Conservation (phyloP, 2,797 vertebrate genomes). For the Sebastiscus tertius region DNA sequence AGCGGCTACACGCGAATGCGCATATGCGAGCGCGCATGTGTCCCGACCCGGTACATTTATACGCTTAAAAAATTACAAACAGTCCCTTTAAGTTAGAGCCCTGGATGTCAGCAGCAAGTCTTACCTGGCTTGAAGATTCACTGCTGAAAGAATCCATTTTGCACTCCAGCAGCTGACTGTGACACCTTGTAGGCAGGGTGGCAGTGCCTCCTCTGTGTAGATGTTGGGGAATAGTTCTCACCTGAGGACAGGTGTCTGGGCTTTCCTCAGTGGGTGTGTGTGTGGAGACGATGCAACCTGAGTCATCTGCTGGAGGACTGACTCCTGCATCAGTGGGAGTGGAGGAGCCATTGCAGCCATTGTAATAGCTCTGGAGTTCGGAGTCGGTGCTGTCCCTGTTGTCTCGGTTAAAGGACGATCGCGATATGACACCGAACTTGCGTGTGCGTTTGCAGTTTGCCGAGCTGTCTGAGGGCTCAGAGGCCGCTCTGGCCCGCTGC, state of each 20-base stretch:
- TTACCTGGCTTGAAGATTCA: slow-evolving; percentile 87
- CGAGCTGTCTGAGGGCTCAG: slow-evolving; percentile 68
- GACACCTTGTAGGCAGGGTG: slow-evolving; percentile 68
- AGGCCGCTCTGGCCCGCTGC: slow-evolving; percentile 65
- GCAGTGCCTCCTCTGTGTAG: slow-evolving; percentile 55
- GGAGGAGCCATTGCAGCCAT: slow-evolving; percentile 22
- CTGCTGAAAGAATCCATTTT: slow-evolving; percentile 78
- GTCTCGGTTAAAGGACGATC: slow-evolving; percentile 79
- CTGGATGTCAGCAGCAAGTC: background rate
- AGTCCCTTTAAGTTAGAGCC: no score
- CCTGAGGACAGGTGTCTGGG: background rate
- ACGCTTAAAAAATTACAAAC: no score
- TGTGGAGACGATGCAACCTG: slow-evolving; percentile 8
- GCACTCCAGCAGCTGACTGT: slow-evolving; percentile 78
- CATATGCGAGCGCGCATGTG: no score
- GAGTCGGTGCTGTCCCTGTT: slow-evolving; percentile 74
- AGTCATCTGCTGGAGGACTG: slow-evolving; percentile 56
- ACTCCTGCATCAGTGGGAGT: slow-evolving; percentile 74
- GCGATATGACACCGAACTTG: slow-evolving; percentile 93
- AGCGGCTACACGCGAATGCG: no score
- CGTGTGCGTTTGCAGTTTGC: slow-evolving; percentile 90
- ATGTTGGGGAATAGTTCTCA: slow-evolving; percentile 18
- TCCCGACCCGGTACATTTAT: no score
- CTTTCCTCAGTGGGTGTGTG: slow-evolving; percentile 37
- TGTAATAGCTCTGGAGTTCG: slow-evolving; percentile 80